Conservation (phyloP, 2,797 vertebrate species). For the Champsocephalus gunnari region DNA sequence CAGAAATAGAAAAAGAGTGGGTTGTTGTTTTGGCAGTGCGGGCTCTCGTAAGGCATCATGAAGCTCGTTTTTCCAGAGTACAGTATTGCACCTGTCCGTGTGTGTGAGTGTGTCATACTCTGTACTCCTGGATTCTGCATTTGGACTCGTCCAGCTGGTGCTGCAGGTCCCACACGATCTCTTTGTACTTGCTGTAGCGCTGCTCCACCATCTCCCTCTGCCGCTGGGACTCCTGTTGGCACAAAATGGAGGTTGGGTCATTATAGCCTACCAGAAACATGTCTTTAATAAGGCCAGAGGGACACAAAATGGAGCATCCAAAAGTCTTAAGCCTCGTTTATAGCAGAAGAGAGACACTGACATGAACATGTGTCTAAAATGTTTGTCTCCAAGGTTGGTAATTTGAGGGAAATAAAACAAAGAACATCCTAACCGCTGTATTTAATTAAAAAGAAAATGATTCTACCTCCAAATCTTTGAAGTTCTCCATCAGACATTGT, state of each 20-base stretch:
- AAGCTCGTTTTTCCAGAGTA: conserved; percentile 24
- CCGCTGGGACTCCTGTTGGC: conserved; percentile 84
- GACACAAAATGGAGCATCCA: background rate
- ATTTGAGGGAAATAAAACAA: background rate
- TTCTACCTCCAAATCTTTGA: conserved; percentile 87
- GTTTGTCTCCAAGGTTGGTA: background rate
- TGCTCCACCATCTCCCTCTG: conserved; percentile 86
- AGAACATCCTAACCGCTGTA: background rate
- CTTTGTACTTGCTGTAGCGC: conserved; percentile 87
- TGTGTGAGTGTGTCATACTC: conserved; percentile 74
- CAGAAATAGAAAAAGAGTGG: conserved; percentile 65
- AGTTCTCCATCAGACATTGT: conserved; percentile 88
- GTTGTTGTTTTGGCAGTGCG: conserved; percentile 49
- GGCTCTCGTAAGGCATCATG: conserved; percentile 36
- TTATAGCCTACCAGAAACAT: background rate
- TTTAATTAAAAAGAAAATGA: background rate
- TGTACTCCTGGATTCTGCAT: conserved; percentile 83
- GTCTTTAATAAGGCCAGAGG: background rate
- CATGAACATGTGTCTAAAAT: background rate
- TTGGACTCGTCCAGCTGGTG: conserved; percentile 89
- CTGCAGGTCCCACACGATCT: conserved; percentile 87
- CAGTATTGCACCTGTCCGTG: background rate
- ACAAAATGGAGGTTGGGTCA: conserved; percentile 26
- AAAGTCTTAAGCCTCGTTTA: background rate
- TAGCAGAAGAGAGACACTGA: background rate